Base-by-base conservation (phyloP, 1,140 invertebrate genomes). In the Berghia stephanieae region DNA sequence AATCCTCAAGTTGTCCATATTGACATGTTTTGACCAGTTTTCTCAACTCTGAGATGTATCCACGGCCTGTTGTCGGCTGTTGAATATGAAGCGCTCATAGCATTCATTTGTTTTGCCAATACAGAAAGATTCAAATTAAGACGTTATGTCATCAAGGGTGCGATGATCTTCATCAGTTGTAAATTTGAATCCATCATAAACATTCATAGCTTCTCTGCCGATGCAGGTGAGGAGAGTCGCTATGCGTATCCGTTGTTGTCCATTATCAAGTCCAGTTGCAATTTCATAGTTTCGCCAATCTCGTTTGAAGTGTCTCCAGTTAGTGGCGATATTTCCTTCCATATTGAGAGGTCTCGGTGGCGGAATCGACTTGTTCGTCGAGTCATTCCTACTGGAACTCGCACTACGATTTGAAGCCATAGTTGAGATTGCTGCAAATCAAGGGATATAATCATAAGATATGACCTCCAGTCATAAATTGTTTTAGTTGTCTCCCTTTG, bases 261-360 rank as follows among this genome's bases (percentile, higher is more conserved):
- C 10, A 10, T 10, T 31, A 16, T 16, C 10, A 16, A 63, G 27
- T 31, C 27, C 34, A 31, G 10, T 63, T 10, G 57, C 10, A 24
- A 63, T 63, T 31, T 63, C 57, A 63, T 63, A 63, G 57, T 63
- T 63, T 63, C 8, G 10, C 57, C 57, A 63, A 16, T 63, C 10
- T 27, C 57, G 8, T 16, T 63, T 10, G 34, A 63, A 63, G 8
- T 16, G 8, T 8, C 34, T 27, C 57, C 57, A 63, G 27, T 63
- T 63, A 16, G 57, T 27, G 8, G 10, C 8, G 13, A 63, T 10
- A 31, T 63, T 63, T 27, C 57, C 57, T 16, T 10, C 8, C 57
- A 63, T 10, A 10, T 16, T 31, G 10, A 31, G 27, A 63, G 57
- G 57, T 8, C 57, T 63, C 8, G 57, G 57, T 10, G 34, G 18